Evolutionary conservation across 1,140 invertebrate species (phyloP), one percentile per base, ranked within the genome.

Genomic region (Hydropsyche tenuis): DNA sequence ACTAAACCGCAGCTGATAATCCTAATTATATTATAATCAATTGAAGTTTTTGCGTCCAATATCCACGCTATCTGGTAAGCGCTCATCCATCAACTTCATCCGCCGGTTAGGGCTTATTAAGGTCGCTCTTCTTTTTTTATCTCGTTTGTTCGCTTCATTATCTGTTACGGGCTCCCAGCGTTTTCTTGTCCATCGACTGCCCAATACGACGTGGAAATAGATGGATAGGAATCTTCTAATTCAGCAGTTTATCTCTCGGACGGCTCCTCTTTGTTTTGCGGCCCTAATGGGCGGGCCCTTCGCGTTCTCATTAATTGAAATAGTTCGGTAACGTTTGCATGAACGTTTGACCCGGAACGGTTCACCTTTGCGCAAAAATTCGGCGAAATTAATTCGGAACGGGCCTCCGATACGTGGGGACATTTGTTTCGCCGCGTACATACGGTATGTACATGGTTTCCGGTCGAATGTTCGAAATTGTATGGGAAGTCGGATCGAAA

Each of bases 71-170:
- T 68, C 43, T 48, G 18, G 30, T 48, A 27, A 70, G 48, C 68
- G 27, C 30, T 60, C 68, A 70, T 70, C 68, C 68, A 70, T 70
- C 68, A 70, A 70, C 68, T 70, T 70, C 68, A 70, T 70, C 68
- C 56, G 18, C 68, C 68, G 51, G 48, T 70, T 70, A 30, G 42
- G 23, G 48, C 68, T 70, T 70, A 70, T 70, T 70, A 70, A 70
- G 68, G 56, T 20, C 46, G 68, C 18, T 37, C 30, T 9, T 37
- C 30, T 45, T 70, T 70, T 70, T 70, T 70, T 56, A 56, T 60
- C 51, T 70, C 46, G 20, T 46, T 70, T 70, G 68, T 60, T 56
- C 23, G 30, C 48, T 70, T 70, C 68, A 70, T 70, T 70, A 70
- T 70, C 68, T 56, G 68, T 37, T 37, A 56, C 37, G 68, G 56